phyloP scores from a whole-genome alignment of 2,797 vertebrate species.

The Chaenodraco wilsoni region DNA sequence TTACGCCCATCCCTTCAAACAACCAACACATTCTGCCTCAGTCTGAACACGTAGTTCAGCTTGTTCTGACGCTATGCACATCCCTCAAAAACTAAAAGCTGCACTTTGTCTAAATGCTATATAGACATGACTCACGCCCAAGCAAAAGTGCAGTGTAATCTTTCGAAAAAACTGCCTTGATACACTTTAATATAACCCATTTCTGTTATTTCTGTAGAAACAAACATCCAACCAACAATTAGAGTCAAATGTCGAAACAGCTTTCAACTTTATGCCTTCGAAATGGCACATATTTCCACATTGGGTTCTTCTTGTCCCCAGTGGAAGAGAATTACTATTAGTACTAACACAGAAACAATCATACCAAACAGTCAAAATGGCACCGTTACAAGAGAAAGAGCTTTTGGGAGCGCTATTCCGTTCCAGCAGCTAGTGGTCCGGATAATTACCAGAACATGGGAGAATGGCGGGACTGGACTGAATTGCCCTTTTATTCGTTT shows the following conservation, averaged over 20 bases:
- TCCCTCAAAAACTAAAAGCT: not conserved
- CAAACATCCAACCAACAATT: conserved; percentile 44
- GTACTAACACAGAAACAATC: conserved; percentile 45
- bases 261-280: conserved; percentile 72
- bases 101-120: not conserved
- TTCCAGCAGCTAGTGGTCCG: conserved; percentile 71
- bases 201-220: conserved; percentile 20
- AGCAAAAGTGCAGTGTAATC: not conserved
- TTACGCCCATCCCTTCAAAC: not conserved
- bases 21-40: not conserved
- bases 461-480: conserved; percentile 48
- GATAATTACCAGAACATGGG: conserved; percentile 78
- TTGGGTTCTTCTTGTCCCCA: conserved; percentile 49
- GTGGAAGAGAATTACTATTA: conserved; percentile 63
- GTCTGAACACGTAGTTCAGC: not conserved
- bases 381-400: conserved; percentile 56
- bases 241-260: conserved; percentile 59
- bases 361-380: conserved; percentile 35
- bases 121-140: not conserved
- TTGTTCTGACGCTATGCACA: not conserved
- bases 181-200: not conserved
- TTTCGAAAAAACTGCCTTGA: conserved; percentile 8
- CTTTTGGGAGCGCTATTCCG: conserved; percentile 61
- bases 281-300: conserved; percentile 62
- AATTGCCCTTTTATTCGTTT: conserved; percentile 39